Conservation (phyloP, 2,113 vertebrate genomes). For the Lethenteron reissneri region DNA sequence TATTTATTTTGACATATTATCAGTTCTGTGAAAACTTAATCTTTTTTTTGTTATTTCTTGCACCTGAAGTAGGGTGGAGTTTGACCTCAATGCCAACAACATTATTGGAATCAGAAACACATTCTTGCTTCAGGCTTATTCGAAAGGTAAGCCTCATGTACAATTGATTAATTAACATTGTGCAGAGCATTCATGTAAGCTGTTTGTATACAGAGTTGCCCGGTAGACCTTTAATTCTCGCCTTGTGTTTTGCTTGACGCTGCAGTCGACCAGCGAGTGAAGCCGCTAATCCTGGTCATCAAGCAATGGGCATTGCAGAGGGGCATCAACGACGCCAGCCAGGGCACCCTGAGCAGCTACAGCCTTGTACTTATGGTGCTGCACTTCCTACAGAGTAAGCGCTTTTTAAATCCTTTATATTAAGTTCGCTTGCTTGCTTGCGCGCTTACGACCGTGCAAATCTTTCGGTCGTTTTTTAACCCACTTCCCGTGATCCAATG, state of each 20-base stretch:
- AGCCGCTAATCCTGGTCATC: slow-evolving; percentile 58
- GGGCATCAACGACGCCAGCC: slow-evolving; percentile 81
- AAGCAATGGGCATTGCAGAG: slow-evolving; percentile 77
- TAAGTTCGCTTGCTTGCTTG: too few species aligned
- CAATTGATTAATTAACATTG: slow-evolving; percentile 1
- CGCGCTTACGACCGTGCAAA: too few species aligned
- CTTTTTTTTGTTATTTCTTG: slow-evolving; percentile 5
- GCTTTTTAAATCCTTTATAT: not conserved
- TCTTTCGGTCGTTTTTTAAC: too few species aligned
- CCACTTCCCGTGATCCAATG: too few species aligned
- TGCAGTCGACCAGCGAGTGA: slow-evolving; percentile 59
- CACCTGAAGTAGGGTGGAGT: slow-evolving; percentile 49
- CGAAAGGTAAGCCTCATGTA: slow-evolving; percentile 40
- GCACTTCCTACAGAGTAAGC: slow-evolving; percentile 96
- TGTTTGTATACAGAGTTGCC: too few species aligned
- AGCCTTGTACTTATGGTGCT: slow-evolving; percentile 81
- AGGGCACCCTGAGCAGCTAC: slow-evolving; percentile 88
- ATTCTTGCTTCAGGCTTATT: slow-evolving; percentile 78
- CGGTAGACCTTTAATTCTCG: too few species aligned
- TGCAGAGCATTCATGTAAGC: not conserved
- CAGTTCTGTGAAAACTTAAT: not conserved
- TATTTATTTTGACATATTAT: not conserved
- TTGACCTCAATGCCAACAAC: slow-evolving; percentile 97
- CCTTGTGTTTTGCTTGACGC: too few species aligned
- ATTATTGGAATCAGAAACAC: slow-evolving; percentile 89